Base-by-base conservation (phyloP, 2,113 vertebrate species). In the Hippoglossus stenolepis region DNA sequence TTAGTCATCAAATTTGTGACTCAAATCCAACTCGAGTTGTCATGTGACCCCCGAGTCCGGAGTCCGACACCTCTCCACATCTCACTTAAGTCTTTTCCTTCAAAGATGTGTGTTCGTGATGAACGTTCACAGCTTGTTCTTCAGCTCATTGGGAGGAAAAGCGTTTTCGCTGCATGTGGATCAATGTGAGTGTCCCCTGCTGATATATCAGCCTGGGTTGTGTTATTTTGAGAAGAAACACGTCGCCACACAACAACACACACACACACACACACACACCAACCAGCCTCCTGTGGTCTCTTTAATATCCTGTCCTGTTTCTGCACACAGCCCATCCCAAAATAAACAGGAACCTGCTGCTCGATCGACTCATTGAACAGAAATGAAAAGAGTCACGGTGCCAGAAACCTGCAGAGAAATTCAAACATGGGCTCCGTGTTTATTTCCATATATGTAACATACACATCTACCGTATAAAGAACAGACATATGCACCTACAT, bases 301-400 rank as follows among this genome's bases (percentile, higher is more conserved):
- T 79, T 70, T 73, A 69, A 83, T 65, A 75, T 88, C 86, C 86
- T 67, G 59, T 69, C 47, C 70, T 72, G 45, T 65, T 79, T 77
- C 71, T 79, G 75, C 45, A 17, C 10, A 18, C 57, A 75, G 75
- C n/a, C 68, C 8, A 18, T 65, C 65, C 69, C 53, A 68, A 65
- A 85, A 85, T 88, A 78, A 85, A 83, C 73, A 72, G n/a, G 35
- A 71, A 78, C 73, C 76, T 17, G 65, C 79, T 80, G 77, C 53
- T 51, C 53, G 51, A 71, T 51, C 69, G 63, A 73, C 59, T 83
- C 70, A 75, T 60, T 40, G 15, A 24, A 0, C 40, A 69, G 17
- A 28, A 64, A 60, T 70, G 54, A 69, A 58, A 49, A 68, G 31
- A 56, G 15, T 31, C 31, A 28, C 6, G 5, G 2, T 21, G 53